Evolutionary conservation across 37 sponge, comb jelly and placozoan species (phyloP).

Genomic region (Diacarnus erythraeanus): DNA sequence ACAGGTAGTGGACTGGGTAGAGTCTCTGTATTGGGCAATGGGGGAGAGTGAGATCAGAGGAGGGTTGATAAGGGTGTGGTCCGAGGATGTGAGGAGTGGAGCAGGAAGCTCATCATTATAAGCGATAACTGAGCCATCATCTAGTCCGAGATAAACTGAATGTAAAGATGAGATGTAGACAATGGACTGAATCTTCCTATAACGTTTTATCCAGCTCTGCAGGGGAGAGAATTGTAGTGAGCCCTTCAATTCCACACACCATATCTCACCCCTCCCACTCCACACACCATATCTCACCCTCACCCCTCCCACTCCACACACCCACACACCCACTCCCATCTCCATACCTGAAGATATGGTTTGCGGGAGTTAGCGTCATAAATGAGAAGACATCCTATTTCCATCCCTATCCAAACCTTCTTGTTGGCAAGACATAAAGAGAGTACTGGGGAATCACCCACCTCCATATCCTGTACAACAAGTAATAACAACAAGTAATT

Average conservation of each 20-base stretch:
- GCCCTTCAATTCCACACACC: not conserved
- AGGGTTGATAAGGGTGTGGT: not conserved
- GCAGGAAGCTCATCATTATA: slow-evolving; percentile 27
- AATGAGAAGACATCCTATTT: slow-evolving; percentile 69
- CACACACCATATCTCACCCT: not conserved
- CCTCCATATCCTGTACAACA: slow-evolving; percentile 60
- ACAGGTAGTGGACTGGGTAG: slow-evolving; percentile 18
- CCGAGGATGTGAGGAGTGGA: not conserved
- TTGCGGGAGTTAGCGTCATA: slow-evolving; percentile 48
- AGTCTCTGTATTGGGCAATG: slow-evolving; percentile 12
- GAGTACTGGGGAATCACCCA: slow-evolving; percentile 62
- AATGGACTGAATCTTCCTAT: slow-evolving; percentile 38
- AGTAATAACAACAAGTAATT: not conserved
- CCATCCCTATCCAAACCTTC: slow-evolving; percentile 84
- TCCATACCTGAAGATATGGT: slow-evolving; percentile 39
- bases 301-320: not conserved
- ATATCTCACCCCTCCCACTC: not conserved
- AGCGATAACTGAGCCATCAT: slow-evolving; percentile 53
- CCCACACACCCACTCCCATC: not conserved
- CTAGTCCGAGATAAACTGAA: slow-evolving; percentile 50
- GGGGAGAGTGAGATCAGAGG: slow-evolving; percentile 1
- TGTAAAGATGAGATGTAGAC: slow-evolving; percentile 31
- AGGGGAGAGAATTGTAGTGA: not conserved
- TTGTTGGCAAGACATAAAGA: slow-evolving; percentile 39
- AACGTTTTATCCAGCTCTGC: slow-evolving; percentile 30